Conservation (phyloP, 2,888 invertebrate genomes). For the Phortica magna region DNA sequence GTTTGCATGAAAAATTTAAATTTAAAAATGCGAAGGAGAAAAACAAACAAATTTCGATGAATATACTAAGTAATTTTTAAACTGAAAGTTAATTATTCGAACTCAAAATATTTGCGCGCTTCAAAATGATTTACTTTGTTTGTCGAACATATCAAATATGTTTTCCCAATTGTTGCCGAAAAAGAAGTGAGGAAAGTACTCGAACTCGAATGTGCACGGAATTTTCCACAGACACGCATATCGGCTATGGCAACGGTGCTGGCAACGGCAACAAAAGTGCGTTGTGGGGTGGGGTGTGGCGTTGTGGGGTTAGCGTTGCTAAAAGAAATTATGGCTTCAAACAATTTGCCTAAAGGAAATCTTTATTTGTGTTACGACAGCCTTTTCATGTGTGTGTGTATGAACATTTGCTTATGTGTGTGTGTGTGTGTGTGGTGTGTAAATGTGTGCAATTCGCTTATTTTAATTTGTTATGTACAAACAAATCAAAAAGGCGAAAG, state of each 20-base stretch:
- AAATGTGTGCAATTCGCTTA: background rate
- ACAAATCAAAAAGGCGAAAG: background rate
- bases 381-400: background rate
- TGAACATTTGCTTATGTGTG: too few relatives aligned
- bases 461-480: background rate
- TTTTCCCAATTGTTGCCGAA: background rate
- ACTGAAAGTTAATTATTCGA: too few relatives aligned
- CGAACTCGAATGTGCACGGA: background rate
- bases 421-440: background rate
- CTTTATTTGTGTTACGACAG: background rate
- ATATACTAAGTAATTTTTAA: too few relatives aligned
- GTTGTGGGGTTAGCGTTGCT: background rate
- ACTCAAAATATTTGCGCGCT: too few relatives aligned
- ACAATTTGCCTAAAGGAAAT: background rate
- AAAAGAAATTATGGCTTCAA: slow-evolving; percentile 17
- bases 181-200: background rate
- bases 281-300: too few relatives aligned
- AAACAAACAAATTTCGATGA: too few relatives aligned
- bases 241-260: too few relatives aligned
- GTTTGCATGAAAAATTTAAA: too few relatives aligned
- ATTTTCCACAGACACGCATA: slow-evolving; percentile 9
- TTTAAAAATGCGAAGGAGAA: too few relatives aligned
- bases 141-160: background rate
- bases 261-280: too few relatives aligned
- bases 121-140: background rate